Evolutionary conservation across 2,888 invertebrate species (phyloP).

Genomic region (Horisme vitalbata): DNA sequence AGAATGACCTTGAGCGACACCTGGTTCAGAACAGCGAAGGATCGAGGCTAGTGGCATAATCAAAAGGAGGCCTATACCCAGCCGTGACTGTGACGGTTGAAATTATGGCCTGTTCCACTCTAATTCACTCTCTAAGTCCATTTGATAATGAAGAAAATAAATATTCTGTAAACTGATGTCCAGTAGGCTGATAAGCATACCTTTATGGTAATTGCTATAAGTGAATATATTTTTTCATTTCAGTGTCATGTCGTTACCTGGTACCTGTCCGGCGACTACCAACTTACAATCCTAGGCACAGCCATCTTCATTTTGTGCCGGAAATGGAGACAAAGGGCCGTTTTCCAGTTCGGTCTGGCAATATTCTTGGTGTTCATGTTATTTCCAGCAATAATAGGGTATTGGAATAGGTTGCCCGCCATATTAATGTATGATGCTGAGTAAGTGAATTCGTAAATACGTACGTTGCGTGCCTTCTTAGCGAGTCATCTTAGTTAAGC

Average conservation of each 20-base stretch:
- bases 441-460: too few species aligned
- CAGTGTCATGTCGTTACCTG: slow-evolving; percentile 36
- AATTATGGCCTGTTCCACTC: too few species aligned
- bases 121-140: too few species aligned
- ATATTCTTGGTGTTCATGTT: slow-evolving; percentile 26
- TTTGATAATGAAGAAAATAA: too few species aligned
- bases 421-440: slow-evolving; percentile 23
- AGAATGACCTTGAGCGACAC: too few species aligned
- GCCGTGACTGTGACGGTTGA: too few species aligned
- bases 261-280: slow-evolving; percentile 38
- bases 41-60: too few species aligned
- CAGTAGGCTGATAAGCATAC: background rate
- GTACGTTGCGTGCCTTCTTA: too few species aligned
- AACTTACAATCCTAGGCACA: slow-evolving; percentile 32
- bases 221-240: background rate
- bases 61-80: too few species aligned
- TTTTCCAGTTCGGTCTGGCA: background rate
- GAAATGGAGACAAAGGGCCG: slow-evolving; percentile 10
- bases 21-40: too few species aligned
- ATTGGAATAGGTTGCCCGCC: slow-evolving; percentile 27
- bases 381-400: slow-evolving; percentile 33
- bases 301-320: slow-evolving; percentile 30
- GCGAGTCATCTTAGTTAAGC: too few species aligned
- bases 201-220: background rate
- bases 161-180: too few species aligned